phyloP scores from a whole-genome alignment of 1,140 invertebrate genomes.

The Papilio polyxenes region DNA sequence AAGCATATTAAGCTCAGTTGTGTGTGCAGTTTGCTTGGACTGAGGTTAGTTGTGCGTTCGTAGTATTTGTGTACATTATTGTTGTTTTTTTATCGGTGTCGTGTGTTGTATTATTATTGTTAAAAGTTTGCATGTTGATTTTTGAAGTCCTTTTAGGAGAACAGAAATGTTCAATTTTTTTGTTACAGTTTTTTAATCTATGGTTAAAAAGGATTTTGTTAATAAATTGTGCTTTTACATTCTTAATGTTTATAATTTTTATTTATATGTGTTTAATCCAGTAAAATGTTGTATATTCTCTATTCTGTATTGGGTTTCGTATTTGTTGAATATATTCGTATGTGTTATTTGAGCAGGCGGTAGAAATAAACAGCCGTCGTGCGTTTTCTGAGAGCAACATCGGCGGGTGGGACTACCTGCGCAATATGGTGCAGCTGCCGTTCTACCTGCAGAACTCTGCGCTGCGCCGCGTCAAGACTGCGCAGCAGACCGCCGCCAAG shows the following conservation, averaged over 20 bases:
- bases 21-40: constrained; percentile 81
- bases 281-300: not conserved
- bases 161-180: too few species aligned
- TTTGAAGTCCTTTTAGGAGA: not conserved
- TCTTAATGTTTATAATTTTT: not conserved
- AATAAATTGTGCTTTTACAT: not conserved
- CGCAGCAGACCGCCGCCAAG: constrained; percentile 88
- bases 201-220: not conserved
- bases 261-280: too few species aligned
- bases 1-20: constrained; percentile 60
- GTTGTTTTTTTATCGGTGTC: constrained; percentile 43
- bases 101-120: constrained; percentile 43
- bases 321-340: not conserved
- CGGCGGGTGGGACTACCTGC: constrained; percentile 95
- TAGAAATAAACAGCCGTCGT: constrained; percentile 93
- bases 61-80: constrained; percentile 38
- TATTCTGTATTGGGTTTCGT: not conserved
- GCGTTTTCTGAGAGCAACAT: constrained; percentile 95
- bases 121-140: constrained; percentile 53
- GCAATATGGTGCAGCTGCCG: constrained; percentile 98
- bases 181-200: too few species aligned
- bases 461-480: constrained; percentile 91
- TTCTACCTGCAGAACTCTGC: constrained; percentile 99
- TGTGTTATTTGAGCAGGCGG: constrained; percentile 83
- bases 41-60: constrained; percentile 77